Conservation (phyloP, 30 jellyfish, hydroid and myxozoan species). For the Catostylus mosaicus region DNA sequence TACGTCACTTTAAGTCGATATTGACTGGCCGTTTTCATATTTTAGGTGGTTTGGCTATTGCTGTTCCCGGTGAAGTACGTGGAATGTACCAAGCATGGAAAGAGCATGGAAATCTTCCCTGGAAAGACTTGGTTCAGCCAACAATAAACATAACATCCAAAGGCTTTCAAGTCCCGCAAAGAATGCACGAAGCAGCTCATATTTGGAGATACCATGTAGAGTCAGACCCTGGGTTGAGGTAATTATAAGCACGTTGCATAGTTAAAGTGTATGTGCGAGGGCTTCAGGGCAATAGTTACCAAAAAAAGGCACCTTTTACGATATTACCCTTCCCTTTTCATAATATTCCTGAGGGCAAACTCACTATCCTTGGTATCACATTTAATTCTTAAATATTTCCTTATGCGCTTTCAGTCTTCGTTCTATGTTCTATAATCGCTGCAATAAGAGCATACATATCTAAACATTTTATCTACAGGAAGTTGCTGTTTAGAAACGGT, state of each 20-base stretch:
- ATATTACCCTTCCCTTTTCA: too few relatives aligned
- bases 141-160: conserved; percentile 70
- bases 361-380: too few relatives aligned
- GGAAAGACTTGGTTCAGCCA: conserved; percentile 94
- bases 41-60: conserved; percentile 93
- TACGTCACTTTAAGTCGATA: not conserved
- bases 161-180: conserved; percentile 85
- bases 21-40: too few relatives aligned
- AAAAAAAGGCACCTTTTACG: too few relatives aligned
- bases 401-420: too few relatives aligned
- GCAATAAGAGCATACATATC: too few relatives aligned
- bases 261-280: too few relatives aligned
- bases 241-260: too few relatives aligned
- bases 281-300: too few relatives aligned
- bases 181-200: conserved; percentile 91
- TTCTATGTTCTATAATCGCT: too few relatives aligned
- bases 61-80: conserved; percentile 94
- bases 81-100: conserved; percentile 95
- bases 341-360: too few relatives aligned
- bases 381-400: too few relatives aligned
- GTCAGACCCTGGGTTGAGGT: conserved; percentile 95
- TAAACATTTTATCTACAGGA: conserved; percentile 26
- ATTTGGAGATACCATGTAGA: conserved; percentile 62
- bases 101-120: conserved; percentile 86
- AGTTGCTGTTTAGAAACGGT: conserved; percentile 85